Evolutionary conservation across 2,888 invertebrate genomes (phyloP).

Genomic region (Ennomos quercinarius): DNA sequence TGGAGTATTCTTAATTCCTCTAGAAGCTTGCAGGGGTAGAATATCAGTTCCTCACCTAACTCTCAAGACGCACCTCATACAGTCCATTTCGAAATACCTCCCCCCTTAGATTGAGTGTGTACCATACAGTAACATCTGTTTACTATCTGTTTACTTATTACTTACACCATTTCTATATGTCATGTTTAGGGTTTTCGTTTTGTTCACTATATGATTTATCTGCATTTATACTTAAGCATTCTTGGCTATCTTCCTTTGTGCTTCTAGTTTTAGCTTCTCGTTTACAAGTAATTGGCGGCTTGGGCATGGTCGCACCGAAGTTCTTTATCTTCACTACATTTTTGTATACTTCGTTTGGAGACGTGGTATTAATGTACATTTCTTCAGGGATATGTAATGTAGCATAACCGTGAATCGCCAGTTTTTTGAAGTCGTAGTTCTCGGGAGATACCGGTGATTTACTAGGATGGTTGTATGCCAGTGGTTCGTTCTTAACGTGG

Average conservation of each 20-base stretch:
- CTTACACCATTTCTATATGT: constrained; percentile 20
- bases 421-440: constrained; percentile 65
- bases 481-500: constrained; percentile 45
- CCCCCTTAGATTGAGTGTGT: too few relatives aligned
- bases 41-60: too few relatives aligned
- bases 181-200: constrained; percentile 32
- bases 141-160: too few relatives aligned
- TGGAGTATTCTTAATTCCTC: too few relatives aligned
- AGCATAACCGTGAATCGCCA: constrained; percentile 56
- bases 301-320: constrained; percentile 55
- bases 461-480: constrained; percentile 32
- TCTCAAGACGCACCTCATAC: too few relatives aligned
- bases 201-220: constrained; percentile 32
- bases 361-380: constrained; percentile 41
- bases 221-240: constrained; percentile 27
- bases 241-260: constrained; percentile 39
- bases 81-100: too few relatives aligned
- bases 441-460: constrained; percentile 43
- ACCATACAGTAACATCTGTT: too few relatives aligned
- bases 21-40: too few relatives aligned
- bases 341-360: constrained; percentile 44
- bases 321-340: constrained; percentile 49
- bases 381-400: constrained; percentile 50
- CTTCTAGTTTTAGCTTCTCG: constrained; percentile 41
- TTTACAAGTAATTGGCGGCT: constrained; percentile 42